Conservation (phyloP, 2,888 invertebrate genomes). For the Cryptocheilus praepositus region DNA sequence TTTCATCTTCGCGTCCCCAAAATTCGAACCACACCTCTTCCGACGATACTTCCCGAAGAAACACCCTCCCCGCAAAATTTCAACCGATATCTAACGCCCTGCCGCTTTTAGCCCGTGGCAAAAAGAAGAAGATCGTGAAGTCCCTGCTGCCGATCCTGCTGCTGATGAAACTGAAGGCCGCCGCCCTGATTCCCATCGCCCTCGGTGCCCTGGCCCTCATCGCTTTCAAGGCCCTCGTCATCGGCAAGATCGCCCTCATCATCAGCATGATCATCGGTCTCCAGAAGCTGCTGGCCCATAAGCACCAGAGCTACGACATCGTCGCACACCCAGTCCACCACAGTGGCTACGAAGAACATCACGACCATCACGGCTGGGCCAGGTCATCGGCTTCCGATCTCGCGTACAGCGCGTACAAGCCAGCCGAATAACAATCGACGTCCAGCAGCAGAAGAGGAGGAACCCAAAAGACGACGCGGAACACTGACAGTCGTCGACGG, state of each 20-base stretch:
- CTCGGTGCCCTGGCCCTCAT: conserved; percentile 86
- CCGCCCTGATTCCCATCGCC: conserved; percentile 85
- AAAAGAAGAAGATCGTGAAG: conserved; percentile 88
- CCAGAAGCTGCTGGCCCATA: conserved; percentile 85
- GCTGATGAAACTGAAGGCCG: conserved; percentile 87
- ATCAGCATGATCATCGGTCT: conserved; percentile 86
- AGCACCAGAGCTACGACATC: conserved; percentile 84
- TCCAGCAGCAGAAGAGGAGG: neutral
- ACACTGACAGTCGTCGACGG: too few species aligned
- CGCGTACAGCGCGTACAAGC: conserved; percentile 83
- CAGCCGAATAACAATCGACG: conserved; percentile 68
- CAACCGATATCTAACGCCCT: neutral
- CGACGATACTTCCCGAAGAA: too few species aligned
- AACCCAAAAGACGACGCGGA: conserved; percentile 17
- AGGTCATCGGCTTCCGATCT: conserved; percentile 81
- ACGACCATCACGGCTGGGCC: conserved; percentile 81
- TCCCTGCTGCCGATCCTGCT: conserved; percentile 85
- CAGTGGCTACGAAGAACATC: conserved; percentile 74
- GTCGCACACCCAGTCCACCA: conserved; percentile 72
- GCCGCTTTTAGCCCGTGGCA: conserved; percentile 77
- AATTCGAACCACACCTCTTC: too few species aligned
- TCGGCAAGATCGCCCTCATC: conserved; percentile 89
- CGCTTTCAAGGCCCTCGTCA: conserved; percentile 88
- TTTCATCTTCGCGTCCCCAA: too few species aligned
- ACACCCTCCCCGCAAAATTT: neutral